Evolutionary conservation across 2,113 vertebrate genomes (phyloP), one percentile per base, ranked within the genome.

Genomic region (Diphyllodes magnificus): DNA sequence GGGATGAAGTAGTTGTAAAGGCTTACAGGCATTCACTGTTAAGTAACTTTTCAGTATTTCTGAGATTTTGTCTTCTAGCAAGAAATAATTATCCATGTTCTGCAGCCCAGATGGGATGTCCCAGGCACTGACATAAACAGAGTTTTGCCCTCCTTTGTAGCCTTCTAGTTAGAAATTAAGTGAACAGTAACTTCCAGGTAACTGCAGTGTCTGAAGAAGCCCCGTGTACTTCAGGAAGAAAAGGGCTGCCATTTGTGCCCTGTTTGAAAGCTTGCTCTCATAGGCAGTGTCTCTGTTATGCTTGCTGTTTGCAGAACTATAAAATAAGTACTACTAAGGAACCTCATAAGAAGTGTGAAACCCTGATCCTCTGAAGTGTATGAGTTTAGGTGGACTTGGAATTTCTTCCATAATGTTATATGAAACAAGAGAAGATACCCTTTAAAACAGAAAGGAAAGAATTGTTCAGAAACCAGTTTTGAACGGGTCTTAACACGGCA

Each of bases 401-500:
- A 69, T 86, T 88, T 86, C 35, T 71, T 82, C 13, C 9, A 9
- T 49, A 21, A 23, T 13, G 6, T 63, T 85, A 10, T 7, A 45
- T 24, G 23, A 88, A 75, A 60, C 19, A 61, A 73, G 45, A 53
- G 18, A 65, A 44, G 31, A 50, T 57, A 35, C 2, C 7, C 14
- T 47, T 90, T 61, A 63, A 88, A 90, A 60, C 0, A 40, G 30
- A 63, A 56, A 59, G 13, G 23, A 50, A 57, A 45, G 7, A 20
- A 47, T 68, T 1, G 0, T 49, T 88, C 15, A 27, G 24, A 54
- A 69, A 44, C 7, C 10, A 23, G 10, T 78, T 72, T 73, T 66
- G n/a, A 85, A 22, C 16, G 37, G 20, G 11, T 40, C 68, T 81
- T 92, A 50, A 16, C 0, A 0, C 44, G 30, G 24, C 0, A 0